phyloP scores from a whole-genome alignment of 2,113 vertebrate genomes.

The Chloropsis hardwickii region DNA sequence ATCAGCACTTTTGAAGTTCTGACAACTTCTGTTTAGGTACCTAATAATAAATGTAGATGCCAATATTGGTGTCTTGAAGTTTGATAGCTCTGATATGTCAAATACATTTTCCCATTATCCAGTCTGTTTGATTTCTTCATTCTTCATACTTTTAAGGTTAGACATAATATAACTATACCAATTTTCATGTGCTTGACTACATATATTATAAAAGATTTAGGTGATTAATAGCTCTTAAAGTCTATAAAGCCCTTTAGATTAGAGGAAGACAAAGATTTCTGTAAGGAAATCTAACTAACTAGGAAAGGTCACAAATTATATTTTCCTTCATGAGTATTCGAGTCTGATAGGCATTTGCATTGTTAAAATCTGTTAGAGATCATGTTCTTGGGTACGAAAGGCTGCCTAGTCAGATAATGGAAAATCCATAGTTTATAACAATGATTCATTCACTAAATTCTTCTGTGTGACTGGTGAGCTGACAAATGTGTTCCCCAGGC shows the following conservation, averaged over 20 bases:
- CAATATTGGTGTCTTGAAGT: background rate
- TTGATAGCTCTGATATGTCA: background rate
- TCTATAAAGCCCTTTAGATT: background rate
- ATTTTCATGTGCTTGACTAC: background rate
- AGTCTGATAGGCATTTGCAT: background rate
- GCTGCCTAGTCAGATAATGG: background rate
- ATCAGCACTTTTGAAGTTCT: background rate
- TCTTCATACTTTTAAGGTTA: background rate
- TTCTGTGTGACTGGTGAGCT: slow-evolving; percentile 15
- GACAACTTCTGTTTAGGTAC: background rate
- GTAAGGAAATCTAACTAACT: background rate
- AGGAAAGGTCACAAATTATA: background rate
- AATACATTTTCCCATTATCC: background rate
- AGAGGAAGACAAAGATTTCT: slow-evolving; percentile 35
- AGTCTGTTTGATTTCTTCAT: background rate
- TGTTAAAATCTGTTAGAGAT: slow-evolving; percentile 13
- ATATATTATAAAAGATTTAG: background rate
- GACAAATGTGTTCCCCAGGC: slow-evolving; percentile 17
- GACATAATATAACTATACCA: background rate
- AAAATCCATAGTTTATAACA: background rate
- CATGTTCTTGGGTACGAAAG: background rate
- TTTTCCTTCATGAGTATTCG: background rate
- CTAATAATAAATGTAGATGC: background rate
- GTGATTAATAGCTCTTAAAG: slow-evolving; percentile 1
- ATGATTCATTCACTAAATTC: slow-evolving; percentile 7